Evolutionary conservation across 2,797 vertebrate species (phyloP).

Genomic region (Sebastes reedi): DNA sequence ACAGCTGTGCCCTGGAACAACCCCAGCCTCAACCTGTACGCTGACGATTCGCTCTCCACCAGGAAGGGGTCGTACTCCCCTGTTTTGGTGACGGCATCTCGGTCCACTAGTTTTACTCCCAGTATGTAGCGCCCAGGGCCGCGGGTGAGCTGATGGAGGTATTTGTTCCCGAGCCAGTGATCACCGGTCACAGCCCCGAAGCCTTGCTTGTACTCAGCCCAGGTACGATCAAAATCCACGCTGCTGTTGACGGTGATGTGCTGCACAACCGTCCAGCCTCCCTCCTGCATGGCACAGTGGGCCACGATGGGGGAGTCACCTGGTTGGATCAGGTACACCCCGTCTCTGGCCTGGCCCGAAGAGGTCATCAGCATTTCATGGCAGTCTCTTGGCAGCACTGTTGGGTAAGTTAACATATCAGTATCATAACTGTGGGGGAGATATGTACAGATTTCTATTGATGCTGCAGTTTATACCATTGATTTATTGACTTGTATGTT

Average conservation of each 20-base stretch:
- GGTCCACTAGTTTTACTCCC: slow-evolving; percentile 87
- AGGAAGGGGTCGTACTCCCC: slow-evolving; percentile 85
- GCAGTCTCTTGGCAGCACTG: slow-evolving; percentile 87
- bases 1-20: slow-evolving; percentile 85
- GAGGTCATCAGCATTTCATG: slow-evolving; percentile 86
- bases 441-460: background rate
- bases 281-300: slow-evolving; percentile 89
- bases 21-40: slow-evolving; percentile 85
- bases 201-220: slow-evolving; percentile 86
- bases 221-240: slow-evolving; percentile 86
- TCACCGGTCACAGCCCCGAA: slow-evolving; percentile 84
- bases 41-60: slow-evolving; percentile 83
- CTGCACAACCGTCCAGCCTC: slow-evolving; percentile 91
- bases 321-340: slow-evolving; percentile 88
- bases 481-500: background rate
- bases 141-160: slow-evolving; percentile 83
- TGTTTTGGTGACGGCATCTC: slow-evolving; percentile 80
- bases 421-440: background rate
- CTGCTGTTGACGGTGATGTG: slow-evolving; percentile 89
- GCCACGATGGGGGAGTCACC: slow-evolving; percentile 78
- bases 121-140: slow-evolving; percentile 80
- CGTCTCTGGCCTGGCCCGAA: slow-evolving; percentile 83
- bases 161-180: slow-evolving; percentile 91
- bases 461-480: background rate
- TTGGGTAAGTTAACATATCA: slow-evolving; percentile 28